Conservation (phyloP, 2,113 vertebrate species). For the Sinocyclocheilus anshuiensis region DNA sequence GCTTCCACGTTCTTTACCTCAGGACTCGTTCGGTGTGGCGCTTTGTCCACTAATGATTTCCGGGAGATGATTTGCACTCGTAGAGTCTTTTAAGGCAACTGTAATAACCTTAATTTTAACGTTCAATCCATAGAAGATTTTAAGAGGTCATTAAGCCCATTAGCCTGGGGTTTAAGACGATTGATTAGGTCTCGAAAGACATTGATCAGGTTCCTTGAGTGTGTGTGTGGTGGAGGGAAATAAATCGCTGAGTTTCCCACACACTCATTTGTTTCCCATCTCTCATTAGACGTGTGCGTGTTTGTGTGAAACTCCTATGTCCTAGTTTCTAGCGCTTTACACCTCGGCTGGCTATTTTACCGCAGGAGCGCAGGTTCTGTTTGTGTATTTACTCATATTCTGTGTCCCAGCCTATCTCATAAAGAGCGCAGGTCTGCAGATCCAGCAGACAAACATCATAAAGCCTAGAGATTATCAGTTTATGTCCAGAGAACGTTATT, state of each 20-base stretch:
- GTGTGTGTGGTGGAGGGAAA: neutral
- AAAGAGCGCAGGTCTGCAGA: slow-evolving; percentile 20
- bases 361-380: neutral
- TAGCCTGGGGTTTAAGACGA: slow-evolving; percentile 20
- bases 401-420: slow-evolving; percentile 5
- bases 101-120: slow-evolving; percentile 30
- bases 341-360: neutral
- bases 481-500: slow-evolving; percentile 71
- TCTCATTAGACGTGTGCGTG: neutral
- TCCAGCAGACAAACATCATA: slow-evolving; percentile 51
- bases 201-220: slow-evolving; percentile 24
- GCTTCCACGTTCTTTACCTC: neutral
- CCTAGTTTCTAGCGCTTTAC: neutral
- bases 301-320: neutral
- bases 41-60: slow-evolving; percentile 15
- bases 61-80: neutral
- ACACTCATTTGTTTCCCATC: slow-evolving; percentile 20
- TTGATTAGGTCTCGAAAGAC: slow-evolving; percentile 25
- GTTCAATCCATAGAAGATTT: neutral
- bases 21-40: neutral
- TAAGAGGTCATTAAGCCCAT: slow-evolving; percentile 17
- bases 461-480: slow-evolving; percentile 53
- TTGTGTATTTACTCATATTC: slow-evolving; percentile 30
- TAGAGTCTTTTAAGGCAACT: neutral
- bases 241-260: slow-evolving; percentile 14